phyloP scores from a whole-genome alignment of 2,113 vertebrate genomes.

The Tor tambroides region DNA sequence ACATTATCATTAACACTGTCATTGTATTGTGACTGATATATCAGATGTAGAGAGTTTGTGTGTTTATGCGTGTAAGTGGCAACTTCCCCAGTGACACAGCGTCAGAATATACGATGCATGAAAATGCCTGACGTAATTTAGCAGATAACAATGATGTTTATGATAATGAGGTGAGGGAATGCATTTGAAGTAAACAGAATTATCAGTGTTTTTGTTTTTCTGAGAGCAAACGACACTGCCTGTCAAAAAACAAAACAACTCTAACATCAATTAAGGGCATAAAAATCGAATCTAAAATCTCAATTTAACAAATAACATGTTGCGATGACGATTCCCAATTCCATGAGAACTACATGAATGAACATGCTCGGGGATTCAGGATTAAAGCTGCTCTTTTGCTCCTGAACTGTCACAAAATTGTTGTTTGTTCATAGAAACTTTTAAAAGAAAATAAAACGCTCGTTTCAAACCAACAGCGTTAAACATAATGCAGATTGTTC shows the following conservation, averaged over 20 bases:
- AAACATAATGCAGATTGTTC: neutral
- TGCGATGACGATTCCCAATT: neutral
- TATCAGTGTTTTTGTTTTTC: neutral
- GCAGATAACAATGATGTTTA: slow-evolving; percentile 6
- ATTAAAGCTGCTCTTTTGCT: neutral
- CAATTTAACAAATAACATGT: neutral
- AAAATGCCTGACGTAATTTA: slow-evolving; percentile 14
- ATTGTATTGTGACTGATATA: neutral
- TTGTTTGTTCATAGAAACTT: neutral
- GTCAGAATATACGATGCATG: neutral
- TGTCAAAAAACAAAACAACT: neutral
- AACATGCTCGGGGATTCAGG: neutral
- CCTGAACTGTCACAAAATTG: neutral
- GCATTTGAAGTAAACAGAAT: slow-evolving; percentile 36
- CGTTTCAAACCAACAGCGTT: neutral
- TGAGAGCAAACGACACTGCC: neutral
- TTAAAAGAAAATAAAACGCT: neutral
- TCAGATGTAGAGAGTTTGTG: neutral
- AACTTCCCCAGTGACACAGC: neutral
- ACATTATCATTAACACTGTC: neutral
- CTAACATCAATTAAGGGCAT: neutral
- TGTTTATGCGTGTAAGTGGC: neutral
- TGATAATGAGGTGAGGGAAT: slow-evolving; percentile 25
- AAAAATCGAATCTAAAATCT: neutral
- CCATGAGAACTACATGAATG: neutral